These are phyloP conservation scores for Eupithecia dodoneata DNA, from an alignment of 2,888 invertebrate genomes.

Conservation along the genomic window DNA sequence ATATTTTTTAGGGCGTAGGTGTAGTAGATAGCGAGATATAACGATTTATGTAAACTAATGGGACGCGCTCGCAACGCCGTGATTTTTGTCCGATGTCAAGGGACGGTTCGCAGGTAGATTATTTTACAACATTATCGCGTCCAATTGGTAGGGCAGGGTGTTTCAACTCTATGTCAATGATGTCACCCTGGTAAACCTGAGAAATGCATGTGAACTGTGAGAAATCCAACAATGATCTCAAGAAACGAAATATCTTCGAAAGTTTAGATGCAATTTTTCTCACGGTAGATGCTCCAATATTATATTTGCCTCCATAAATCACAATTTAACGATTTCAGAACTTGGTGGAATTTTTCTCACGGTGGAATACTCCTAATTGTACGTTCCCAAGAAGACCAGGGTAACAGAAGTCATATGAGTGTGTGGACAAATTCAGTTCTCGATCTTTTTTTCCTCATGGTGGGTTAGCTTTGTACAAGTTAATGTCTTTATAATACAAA, in stretches of 20 bases:
- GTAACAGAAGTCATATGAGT: neutral
- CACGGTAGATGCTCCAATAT: neutral
- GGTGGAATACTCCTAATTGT: neutral
- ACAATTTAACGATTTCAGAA: neutral
- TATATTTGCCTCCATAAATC: neutral
- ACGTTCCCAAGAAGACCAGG: neutral
- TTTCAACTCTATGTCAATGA: neutral
- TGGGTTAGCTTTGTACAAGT: neutral
- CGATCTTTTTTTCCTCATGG: neutral
- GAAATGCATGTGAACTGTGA: neutral
- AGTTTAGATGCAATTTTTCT: neutral
- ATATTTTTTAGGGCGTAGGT: too few species aligned
- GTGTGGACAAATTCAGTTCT: neutral
- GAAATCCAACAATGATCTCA: neutral
- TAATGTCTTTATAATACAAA: neutral
- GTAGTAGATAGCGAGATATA: too few species aligned
- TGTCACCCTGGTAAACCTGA: neutral
- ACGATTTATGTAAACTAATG: too few species aligned
- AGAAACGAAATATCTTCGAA: neutral
- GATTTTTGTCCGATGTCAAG: neutral
- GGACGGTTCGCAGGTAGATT: neutral
- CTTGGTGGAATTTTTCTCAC: neutral
- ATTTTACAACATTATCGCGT: neutral
- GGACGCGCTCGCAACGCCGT: too few species aligned
- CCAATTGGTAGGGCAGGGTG: neutral